Percentiles rank a stretch among this genome's conserved stretches.
These are phyloP conservation scores for Acrobasis repandana DNA, from an alignment of 2,888 invertebrate species.

Conservation along the genomic window DNA sequence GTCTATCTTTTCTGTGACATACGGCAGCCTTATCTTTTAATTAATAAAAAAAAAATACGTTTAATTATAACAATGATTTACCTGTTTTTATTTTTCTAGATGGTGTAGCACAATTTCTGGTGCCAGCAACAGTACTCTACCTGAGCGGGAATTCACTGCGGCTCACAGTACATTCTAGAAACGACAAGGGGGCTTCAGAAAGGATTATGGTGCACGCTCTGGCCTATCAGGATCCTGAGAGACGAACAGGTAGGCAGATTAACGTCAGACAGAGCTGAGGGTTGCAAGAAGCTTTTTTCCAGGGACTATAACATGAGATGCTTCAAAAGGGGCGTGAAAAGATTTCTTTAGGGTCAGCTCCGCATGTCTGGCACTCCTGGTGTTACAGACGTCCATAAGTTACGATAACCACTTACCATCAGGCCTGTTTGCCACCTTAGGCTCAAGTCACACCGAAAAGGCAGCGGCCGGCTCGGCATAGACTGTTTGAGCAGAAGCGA, in stretches of 20 bases:
- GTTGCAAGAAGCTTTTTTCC: too few relatives aligned
- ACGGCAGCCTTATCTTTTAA: too few relatives aligned
- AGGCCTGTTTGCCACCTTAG: too few relatives aligned
- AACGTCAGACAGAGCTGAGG: neutral
- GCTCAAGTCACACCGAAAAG: too few relatives aligned
- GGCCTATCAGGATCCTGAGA: conserved; percentile 92
- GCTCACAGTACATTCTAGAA: conserved; percentile 84
- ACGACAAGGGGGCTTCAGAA: conserved; percentile 93
- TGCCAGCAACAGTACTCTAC: conserved; percentile 85
- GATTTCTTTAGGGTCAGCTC: too few relatives aligned
- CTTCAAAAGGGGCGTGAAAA: too few relatives aligned
- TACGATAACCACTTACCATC: too few relatives aligned
- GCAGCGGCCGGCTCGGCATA: too few relatives aligned
- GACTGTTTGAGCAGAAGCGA: too few relatives aligned
- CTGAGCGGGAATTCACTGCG: conserved; percentile 69
- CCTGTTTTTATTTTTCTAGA: conserved; percentile 47
- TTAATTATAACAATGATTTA: conserved; percentile 12
- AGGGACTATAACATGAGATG: too few relatives aligned
- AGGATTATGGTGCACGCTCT: conserved; percentile 91
- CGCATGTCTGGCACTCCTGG: too few relatives aligned
- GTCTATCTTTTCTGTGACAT: neutral
- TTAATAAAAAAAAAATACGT: neutral
- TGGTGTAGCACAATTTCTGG: conserved; percentile 70
- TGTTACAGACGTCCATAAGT: too few relatives aligned
- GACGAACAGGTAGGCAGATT: conserved; percentile 87